A percentile compares a stretch with the other conserved stretches of the same genome.
These are phyloP conservation scores for Melanerpes formicivorus DNA, from an alignment of 2,113 vertebrate genomes.

Conservation along the genomic window DNA sequence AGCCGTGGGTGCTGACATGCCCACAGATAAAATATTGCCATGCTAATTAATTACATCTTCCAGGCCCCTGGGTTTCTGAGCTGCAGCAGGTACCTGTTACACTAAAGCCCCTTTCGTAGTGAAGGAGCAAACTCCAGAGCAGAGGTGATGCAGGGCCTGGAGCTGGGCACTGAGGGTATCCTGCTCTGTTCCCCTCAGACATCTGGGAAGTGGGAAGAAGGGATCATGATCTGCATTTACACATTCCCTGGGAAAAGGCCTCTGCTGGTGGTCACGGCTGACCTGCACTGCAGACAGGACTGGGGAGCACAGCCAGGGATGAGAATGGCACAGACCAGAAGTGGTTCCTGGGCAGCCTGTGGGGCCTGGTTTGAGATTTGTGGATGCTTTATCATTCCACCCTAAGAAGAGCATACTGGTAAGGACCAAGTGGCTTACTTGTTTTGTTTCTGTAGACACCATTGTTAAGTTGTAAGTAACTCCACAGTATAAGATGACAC, in stretches of 20 bases:
- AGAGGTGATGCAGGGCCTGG: background rate
- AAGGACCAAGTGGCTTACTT: background rate
- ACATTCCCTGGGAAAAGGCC: background rate
- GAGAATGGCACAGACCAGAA: background rate
- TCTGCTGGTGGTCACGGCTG: rapidly evolving
- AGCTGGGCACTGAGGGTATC: no score
- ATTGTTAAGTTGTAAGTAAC: background rate
- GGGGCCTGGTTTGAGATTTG: background rate
- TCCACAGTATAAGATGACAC: background rate
- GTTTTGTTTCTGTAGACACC: background rate
- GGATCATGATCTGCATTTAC: background rate
- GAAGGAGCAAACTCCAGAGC: background rate
- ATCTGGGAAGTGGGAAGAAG: background rate
- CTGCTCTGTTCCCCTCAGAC: background rate
- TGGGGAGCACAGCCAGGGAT: background rate
- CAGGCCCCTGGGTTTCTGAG: no score
- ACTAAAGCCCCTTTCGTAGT: background rate
- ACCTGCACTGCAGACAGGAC: background rate
- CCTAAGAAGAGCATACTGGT: background rate
- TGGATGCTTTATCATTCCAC: background rate
- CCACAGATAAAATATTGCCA: background rate
- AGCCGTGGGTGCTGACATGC: background rate
- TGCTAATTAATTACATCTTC: no score
- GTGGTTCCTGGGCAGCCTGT: background rate
- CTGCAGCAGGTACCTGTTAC: background rate